phyloP scores from a whole-genome alignment of 2,797 vertebrate species.

The Acridotheres tristis region DNA sequence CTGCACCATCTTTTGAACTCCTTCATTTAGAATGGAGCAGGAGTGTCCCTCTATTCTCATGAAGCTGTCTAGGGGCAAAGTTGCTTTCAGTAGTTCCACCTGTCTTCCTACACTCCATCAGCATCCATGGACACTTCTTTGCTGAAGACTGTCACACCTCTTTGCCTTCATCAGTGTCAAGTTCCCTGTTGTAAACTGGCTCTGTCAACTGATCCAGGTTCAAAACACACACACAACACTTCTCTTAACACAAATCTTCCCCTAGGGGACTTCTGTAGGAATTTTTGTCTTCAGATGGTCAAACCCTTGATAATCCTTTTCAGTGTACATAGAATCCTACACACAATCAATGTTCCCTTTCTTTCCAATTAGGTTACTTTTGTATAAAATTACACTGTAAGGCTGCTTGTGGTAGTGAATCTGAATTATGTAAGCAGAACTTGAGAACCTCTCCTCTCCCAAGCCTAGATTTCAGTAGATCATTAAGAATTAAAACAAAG shows the following conservation, averaged over 20 bases:
- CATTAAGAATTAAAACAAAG: neutral
- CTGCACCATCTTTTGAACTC: neutral
- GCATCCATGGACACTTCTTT: neutral
- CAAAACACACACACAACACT: neutral
- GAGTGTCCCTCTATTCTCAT: neutral
- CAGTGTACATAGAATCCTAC: neutral
- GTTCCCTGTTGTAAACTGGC: neutral
- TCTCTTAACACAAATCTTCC: neutral
- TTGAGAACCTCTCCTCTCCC: neutral
- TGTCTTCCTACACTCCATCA: neutral
- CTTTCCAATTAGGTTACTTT: neutral
- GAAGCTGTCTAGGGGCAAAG: neutral
- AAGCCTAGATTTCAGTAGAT: neutral
- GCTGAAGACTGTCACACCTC: neutral
- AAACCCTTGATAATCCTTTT: neutral
- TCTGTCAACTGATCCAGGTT: neutral
- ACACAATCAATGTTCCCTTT: neutral
- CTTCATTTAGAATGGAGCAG: neutral
- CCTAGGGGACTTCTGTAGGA: neutral
- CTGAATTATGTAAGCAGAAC: neutral
- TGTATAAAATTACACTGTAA: neutral
- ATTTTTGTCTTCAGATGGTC: neutral
- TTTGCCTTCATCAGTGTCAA: neutral
- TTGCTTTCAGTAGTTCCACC: neutral
- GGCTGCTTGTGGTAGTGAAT: neutral